Evolutionary conservation across 2,888 invertebrate genomes (phyloP).

Genomic region (Crocallis elinguaria): DNA sequence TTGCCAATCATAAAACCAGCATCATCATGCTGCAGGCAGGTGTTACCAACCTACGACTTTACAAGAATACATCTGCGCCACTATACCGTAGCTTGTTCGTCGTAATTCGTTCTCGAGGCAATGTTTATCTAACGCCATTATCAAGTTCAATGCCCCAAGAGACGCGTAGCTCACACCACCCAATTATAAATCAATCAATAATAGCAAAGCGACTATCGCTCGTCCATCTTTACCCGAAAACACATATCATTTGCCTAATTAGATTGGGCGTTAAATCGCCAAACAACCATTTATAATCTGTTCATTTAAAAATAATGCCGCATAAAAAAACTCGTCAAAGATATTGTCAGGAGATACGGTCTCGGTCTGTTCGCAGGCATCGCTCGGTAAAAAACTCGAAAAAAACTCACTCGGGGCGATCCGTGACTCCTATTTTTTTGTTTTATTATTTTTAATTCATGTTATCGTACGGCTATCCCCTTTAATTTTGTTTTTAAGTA

Average conservation of each 20-base stretch:
- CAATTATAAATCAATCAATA: constrained; percentile 71
- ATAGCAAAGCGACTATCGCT: constrained; percentile 59
- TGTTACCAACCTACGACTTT: constrained; percentile 32
- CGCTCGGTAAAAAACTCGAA: constrained; percentile 69
- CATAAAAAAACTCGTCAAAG: constrained; percentile 83
- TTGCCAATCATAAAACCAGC: constrained; percentile 20
- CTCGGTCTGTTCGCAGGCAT: constrained; percentile 78
- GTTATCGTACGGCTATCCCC: constrained; percentile 84
- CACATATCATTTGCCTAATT: constrained; percentile 85
- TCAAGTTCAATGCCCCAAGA: constrained; percentile 27
- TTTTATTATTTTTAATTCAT: constrained; percentile 85
- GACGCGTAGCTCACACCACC: constrained; percentile 27
- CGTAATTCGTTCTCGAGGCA: constrained; percentile 23
- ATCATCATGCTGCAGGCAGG: constrained; percentile 21
- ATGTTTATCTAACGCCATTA: constrained; percentile 20
- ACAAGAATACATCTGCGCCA: constrained; percentile 10
- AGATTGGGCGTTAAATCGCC: constrained; percentile 85
- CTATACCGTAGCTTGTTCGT: constrained; percentile 7
- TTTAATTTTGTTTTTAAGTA: constrained; percentile 85
- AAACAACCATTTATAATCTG: constrained; percentile 84
- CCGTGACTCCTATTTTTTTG: constrained; percentile 84
- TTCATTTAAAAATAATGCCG: constrained; percentile 83
- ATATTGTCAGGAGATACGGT: constrained; percentile 82
- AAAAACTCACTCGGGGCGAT: constrained; percentile 81
- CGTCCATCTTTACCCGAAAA: constrained; percentile 68